A percentile compares a stretch with the other conserved stretches of the same genome.
Evolutionary conservation across 2,888 invertebrate genomes (phyloP).

Genomic region (Perizoma flavofasciatum): DNA sequence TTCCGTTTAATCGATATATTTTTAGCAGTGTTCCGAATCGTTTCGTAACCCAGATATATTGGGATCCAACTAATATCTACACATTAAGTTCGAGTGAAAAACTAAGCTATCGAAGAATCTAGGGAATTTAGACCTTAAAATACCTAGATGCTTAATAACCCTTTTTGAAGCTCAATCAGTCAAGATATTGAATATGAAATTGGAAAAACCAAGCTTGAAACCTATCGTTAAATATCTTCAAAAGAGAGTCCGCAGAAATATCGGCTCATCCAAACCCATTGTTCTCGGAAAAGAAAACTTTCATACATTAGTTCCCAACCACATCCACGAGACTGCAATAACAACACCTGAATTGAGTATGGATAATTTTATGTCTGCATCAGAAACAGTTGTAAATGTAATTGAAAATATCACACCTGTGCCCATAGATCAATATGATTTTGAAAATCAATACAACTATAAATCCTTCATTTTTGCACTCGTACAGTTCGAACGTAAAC

Average conservation of each 20-base stretch:
- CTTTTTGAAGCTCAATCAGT: not conserved
- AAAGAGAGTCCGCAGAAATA: too few species aligned
- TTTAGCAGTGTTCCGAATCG: not conserved
- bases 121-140: not conserved
- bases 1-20: not conserved
- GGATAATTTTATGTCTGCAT: not conserved
- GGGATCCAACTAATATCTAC: not conserved
- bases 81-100: slow-evolving; percentile 6
- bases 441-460: slow-evolving; percentile 4
- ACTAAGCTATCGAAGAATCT: slow-evolving; percentile 5
- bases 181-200: slow-evolving; percentile 2
- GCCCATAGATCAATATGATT: not conserved
- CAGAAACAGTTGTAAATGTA: not conserved
- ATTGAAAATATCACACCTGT: not conserved
- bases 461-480: slow-evolving; percentile 25
- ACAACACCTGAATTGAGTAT: not conserved
- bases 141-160: not conserved
- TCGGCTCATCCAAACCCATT: too few species aligned
- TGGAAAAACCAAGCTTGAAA: not conserved
- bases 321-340: too few species aligned
- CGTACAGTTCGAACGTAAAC: slow-evolving; percentile 50
- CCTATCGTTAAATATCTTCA: not conserved
- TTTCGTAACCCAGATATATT: not conserved
- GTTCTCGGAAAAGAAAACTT: not conserved
- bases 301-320: too few species aligned